Evolutionary conservation across 1,140 invertebrate genomes (phyloP).

Genomic region (Diabrotica virgifera): DNA sequence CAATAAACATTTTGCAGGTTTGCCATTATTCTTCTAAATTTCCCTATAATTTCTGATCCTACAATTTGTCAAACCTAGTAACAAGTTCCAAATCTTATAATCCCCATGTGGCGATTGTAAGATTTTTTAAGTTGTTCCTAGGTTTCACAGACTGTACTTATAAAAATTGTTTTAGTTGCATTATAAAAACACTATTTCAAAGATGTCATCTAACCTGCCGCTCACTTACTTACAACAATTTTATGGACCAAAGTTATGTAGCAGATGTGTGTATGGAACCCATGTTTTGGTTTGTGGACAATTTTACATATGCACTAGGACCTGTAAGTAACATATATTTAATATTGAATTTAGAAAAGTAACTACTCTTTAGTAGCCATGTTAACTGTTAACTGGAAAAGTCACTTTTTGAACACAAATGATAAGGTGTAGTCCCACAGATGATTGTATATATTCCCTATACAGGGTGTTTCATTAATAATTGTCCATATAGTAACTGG

Average conservation of each 20-base stretch:
- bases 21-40: too few species aligned
- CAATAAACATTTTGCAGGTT: too few species aligned
- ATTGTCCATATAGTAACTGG: too few species aligned
- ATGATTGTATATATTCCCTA: too few species aligned
- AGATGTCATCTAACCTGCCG: slow-evolving; percentile 44
- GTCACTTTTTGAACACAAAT: too few species aligned
- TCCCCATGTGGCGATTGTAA: background rate
- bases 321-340: slow-evolving; percentile 62
- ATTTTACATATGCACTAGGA: slow-evolving; percentile 81
- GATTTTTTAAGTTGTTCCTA: too few species aligned
- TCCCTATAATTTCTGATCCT: too few species aligned
- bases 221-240: slow-evolving; percentile 72
- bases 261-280: slow-evolving; percentile 85
- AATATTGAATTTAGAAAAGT: background rate
- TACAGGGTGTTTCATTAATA: too few species aligned
- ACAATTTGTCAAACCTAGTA: slow-evolving; percentile 9
- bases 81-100: background rate
- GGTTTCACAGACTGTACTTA: background rate
- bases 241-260: slow-evolving; percentile 72
- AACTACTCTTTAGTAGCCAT: background rate
- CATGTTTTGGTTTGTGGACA: slow-evolving; percentile 94
- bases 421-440: too few species aligned
- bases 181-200: slow-evolving; percentile 33
- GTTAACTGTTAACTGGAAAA: too few species aligned
- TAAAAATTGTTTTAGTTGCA: slow-evolving; percentile 30